phyloP scores from a whole-genome alignment of 2,113 vertebrate species.

The Pica pica region DNA sequence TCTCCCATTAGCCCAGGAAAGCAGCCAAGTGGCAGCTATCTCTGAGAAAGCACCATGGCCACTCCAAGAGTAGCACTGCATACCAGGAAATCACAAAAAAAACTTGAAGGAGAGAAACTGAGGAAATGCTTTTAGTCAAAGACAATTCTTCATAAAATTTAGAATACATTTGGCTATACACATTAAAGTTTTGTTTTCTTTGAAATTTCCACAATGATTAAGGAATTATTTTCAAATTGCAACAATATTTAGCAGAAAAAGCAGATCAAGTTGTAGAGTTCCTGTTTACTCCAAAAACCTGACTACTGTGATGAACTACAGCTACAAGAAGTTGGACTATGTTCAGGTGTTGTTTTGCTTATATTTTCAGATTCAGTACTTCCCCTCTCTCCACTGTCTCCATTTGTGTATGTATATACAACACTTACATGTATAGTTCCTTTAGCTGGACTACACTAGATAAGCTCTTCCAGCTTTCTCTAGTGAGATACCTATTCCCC shows the following conservation, averaged over 20 bases:
- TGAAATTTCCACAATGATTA: not conserved
- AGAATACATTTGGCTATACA: not conserved
- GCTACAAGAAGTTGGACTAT: not conserved
- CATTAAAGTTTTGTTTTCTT: not conserved
- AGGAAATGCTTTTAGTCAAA: not conserved
- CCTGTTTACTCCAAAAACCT: not conserved
- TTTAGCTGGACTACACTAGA: not conserved
- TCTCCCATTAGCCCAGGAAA: not conserved
- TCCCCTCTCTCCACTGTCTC: not conserved
- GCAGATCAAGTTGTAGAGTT: not conserved
- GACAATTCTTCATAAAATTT: not conserved
- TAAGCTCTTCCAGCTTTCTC: not conserved
- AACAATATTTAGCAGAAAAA: not conserved
- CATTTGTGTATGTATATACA: not conserved
- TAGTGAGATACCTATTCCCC: not conserved
- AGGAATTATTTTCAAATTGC: not conserved
- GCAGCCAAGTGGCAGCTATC: not conserved
- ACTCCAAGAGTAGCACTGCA: not conserved
- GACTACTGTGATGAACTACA: not conserved
- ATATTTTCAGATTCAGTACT: not conserved
- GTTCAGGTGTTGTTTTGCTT: not conserved
- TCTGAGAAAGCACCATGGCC: not conserved
- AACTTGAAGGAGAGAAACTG: not conserved
- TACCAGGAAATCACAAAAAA: not conserved
- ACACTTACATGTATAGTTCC: not conserved